Evolutionary conservation across 2,113 vertebrate genomes (phyloP), one percentile per base, ranked within the genome.

Genomic region (Hyperopisus bebe): DNA sequence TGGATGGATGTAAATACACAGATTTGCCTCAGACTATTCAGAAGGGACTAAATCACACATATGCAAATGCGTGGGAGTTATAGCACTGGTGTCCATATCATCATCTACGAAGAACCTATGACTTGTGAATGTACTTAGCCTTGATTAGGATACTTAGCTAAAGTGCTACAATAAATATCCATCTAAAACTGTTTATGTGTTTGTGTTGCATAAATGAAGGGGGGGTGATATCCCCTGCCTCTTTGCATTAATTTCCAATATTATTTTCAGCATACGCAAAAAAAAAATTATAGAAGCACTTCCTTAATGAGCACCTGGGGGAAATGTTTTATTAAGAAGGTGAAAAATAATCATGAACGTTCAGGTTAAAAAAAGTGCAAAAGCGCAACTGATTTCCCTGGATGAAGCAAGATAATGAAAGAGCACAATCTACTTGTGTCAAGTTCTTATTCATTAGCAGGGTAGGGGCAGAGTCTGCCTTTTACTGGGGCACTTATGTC

Each of bases 391-490:
- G 35, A 90, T 74, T 92, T 90, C 91, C 88, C 87, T 21, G 88
- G 90, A 86, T 91, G 92, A 90, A 92, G 92, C 91, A 70, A 89
- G 92, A 93, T 94, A 92, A 92, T 91, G 91, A 88, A 87, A 86
- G 90, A 92, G 91, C 91, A 94, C 92, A 93, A 89, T 44, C 39
- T 85, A 85, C 42, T 48, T 48, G 82, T 47, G 82, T 85, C 82
- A 85, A n/a, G 24, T 48, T n/a, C 42, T 48, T 85, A 48, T 44
- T 44, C 42, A 85, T 44, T 11, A 85, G 42, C 44, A 5, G 0
- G 46, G 39, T 21, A 19, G 17, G 82, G 42, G 24, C 82, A 48
- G 15, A 85, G 44, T 27, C 82, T 85, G 19, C 42, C 42, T 85
- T 48, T 48, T 85, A 44, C 17, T 85, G 44, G 42, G 42, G 19